Evolutionary conservation across 2,113 vertebrate genomes (phyloP).

Genomic region (Benitochromis conjunctus): DNA sequence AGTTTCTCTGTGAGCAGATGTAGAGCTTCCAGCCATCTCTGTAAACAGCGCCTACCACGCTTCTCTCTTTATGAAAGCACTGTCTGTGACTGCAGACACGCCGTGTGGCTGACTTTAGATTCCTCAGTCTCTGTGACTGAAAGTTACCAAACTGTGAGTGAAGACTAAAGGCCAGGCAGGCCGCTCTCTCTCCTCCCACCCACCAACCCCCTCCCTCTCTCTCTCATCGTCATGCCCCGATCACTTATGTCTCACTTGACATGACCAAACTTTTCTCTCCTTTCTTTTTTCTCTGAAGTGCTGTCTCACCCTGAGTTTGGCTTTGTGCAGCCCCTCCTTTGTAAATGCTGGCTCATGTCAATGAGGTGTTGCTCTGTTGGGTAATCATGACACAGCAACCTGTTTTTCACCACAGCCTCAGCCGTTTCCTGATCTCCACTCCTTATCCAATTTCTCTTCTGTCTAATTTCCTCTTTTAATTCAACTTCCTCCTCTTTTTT

Average conservation of each 20-base stretch:
- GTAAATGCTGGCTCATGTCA: neutral
- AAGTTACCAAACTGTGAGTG: neutral
- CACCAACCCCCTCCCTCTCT: neutral
- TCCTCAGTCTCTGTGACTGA: neutral
- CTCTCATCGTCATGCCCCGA: neutral
- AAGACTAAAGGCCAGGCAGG: neutral
- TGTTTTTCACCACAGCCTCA: neutral
- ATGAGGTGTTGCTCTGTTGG: neutral
- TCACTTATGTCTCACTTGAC: neutral
- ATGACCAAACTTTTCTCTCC: neutral
- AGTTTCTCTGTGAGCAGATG: slow-evolving; percentile 53
- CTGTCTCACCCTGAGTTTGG: neutral
- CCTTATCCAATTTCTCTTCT: neutral
- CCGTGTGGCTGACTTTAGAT: neutral
- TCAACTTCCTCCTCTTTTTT: neutral
- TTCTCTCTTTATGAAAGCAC: neutral
- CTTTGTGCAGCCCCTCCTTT: neutral
- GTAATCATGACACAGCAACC: neutral
- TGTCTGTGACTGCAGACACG: neutral
- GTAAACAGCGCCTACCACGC: neutral
- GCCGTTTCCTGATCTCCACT: too few relatives aligned
- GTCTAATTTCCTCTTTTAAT: neutral
- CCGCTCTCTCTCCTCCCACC: neutral
- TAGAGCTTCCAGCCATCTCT: slow-evolving; percentile 77
- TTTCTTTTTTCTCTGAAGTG: neutral